Evolutionary conservation across 2,113 vertebrate genomes (phyloP), one percentile per base, ranked within the genome.

Genomic region (Gadus chalcogrammus): DNA sequence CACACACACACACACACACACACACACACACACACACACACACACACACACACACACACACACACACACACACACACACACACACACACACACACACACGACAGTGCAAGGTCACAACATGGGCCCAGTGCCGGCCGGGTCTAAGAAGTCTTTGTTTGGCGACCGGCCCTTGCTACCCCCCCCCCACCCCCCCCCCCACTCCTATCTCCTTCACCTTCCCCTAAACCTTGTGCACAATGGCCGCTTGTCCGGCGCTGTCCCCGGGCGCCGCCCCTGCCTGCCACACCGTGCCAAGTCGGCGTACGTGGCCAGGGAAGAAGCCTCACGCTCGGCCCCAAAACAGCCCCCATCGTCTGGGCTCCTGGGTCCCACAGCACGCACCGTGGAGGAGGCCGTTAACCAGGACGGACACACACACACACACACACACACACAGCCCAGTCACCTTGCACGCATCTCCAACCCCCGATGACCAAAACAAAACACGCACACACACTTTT

Each of bases 231-330:
- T 72, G 83, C 89, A 94, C 91, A 93, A 92, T 92, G 92, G 84
- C 88, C 70, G 81, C 91, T 90, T 92, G 93, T 93, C 91, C 90
- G 85, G 82, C 65, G 88, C 90, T 87, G 90, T 90, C 92, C 76
- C 88, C 84, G 86, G 78, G 84, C 83, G 88, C 90, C 91, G 73
- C 90, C 85, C 87, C 88, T 86, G 90, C 76, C 64, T 67, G 76
- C 4, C 4, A 75, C 18, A 28, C 76, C 6, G 58, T 59, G 79
- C 87, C 75, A 53, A 69, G 76, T 61, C 1, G 15, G 60, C 63
- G 2, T 27, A 4, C 55, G n/a, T 12, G 11, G 61, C 11, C 55
- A 56, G 61, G 72, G 61, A 77, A 75, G 35, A 79, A 66, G 77
- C 64, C 61, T 64, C 42, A 48, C 42, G 42, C 42, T 48, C 31